phyloP scores from a whole-genome alignment of 2,113 vertebrate genomes.

The Chlorodrepanis virens region DNA sequence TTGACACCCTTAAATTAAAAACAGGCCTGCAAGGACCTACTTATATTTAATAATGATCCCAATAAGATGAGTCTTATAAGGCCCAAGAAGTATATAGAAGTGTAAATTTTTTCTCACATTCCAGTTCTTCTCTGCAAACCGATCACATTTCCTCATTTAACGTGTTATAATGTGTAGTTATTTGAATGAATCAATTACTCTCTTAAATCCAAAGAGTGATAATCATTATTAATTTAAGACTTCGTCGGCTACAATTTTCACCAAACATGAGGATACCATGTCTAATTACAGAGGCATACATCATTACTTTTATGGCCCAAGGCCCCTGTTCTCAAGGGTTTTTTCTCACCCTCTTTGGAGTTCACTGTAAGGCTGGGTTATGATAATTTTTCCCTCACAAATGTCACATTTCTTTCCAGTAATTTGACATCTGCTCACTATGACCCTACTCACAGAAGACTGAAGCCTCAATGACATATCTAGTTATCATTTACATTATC shows the following conservation, averaged over 20 bases:
- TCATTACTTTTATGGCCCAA: background rate
- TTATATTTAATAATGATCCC: background rate
- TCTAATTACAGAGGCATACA: background rate
- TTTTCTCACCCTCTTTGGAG: background rate
- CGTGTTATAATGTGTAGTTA: background rate
- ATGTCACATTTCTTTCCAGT: background rate
- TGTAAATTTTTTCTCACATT: conserved; percentile 1
- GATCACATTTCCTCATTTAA: background rate
- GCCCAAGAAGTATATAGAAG: background rate
- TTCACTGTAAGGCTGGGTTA: background rate
- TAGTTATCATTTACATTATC: background rate
- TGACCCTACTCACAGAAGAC: background rate
- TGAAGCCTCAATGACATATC: background rate
- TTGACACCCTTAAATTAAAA: conserved; percentile 28
- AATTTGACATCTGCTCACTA: background rate
- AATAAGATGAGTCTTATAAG: background rate
- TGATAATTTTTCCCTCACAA: background rate
- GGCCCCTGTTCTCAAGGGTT: background rate
- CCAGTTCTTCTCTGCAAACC: conserved; percentile 2
- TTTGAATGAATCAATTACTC: conserved; percentile 3
- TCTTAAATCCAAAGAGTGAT: background rate
- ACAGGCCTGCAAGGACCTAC: background rate
- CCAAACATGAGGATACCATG: background rate
- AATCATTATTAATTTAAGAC: conserved; percentile 34
- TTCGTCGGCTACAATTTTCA: background rate